Base-by-base conservation (phyloP, 2,888 invertebrate species). In the Agrilus mali region DNA sequence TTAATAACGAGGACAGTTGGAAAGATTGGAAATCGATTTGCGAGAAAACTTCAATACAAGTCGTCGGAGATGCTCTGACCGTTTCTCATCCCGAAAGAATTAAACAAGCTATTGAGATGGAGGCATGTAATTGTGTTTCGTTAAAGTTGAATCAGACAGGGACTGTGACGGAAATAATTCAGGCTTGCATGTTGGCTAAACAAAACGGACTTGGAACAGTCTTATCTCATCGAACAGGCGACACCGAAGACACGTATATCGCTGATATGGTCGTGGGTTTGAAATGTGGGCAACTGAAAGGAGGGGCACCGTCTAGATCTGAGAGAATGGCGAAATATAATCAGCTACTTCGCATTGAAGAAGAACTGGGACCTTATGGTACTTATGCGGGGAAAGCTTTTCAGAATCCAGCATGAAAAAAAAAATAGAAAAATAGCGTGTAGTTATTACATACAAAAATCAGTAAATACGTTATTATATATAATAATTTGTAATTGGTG, bases 261-360 rank as follows among this genome's bases (percentile, higher is more conserved):
- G 95, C 93, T 52, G 95, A 96, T 67, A 73, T 96, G 57, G 95
- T 95, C 16, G 95, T 96, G 38, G 95, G 95, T 49, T 75, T 96
- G 47, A 86, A 90, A 47, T 95, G 95, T 45, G 95, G 95, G 50
- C 94, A 95, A 74, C 95, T 95, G 65, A 95, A 95, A 71, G 95
- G 94, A 40, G 95, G 95, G 41, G 95, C 95, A 39, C 95, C 95
- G 7, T 95, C 95, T 73, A 84, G 95, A 58, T 93, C 93, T 13
- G 95, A 96, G 68, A 82, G 95, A 63, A 77, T 93, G 60, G 90
- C 94, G 53, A 96, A 96, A 66, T 96, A 96, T 75, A 96, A 96
- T 70, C 94, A 95, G 69, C 83, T 95, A 55, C 78, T 95, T 42
- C 86, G 93, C 61, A 95, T 94, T 59, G 94, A 95, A 67, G 94